phyloP scores from a whole-genome alignment of 2,888 invertebrate genomes.

The Drosophila rellima region DNA sequence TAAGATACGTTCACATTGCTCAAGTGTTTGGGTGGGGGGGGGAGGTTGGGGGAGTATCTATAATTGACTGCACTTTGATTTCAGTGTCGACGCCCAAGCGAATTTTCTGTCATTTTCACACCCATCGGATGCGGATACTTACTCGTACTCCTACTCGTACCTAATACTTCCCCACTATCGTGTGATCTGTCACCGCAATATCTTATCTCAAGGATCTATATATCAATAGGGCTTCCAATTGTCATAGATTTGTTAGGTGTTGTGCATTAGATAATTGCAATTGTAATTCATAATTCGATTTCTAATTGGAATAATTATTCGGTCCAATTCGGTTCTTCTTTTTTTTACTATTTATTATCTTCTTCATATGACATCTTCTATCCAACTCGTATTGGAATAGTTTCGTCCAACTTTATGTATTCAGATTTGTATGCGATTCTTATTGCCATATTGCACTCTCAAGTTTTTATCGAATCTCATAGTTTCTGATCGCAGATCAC shows the following conservation, averaged over 20 bases:
- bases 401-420: constrained; percentile 8
- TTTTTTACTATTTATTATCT: too few relatives aligned
- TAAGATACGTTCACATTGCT: neutral
- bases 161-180: constrained; percentile 1
- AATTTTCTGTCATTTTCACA: neutral
- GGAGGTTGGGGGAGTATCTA: constrained; percentile 23
- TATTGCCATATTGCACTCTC: neutral
- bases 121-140: neutral
- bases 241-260: constrained; percentile 6
- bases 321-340: too few relatives aligned
- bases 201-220: constrained; percentile 14
- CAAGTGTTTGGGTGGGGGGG: neutral
- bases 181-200: constrained; percentile 3
- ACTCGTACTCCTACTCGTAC: too few relatives aligned
- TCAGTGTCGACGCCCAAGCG: constrained; percentile 23
- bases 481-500: neutral
- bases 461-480: neutral
- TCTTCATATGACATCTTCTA: too few relatives aligned
- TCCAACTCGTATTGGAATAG: too few relatives aligned
- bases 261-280: neutral
- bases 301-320: neutral
- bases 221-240: constrained; percentile 9
- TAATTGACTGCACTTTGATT: constrained; percentile 57
- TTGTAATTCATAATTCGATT: neutral
- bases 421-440: constrained; percentile 10